Conservation (phyloP, 1,140 invertebrate species). For the Orussus abietinus region DNA sequence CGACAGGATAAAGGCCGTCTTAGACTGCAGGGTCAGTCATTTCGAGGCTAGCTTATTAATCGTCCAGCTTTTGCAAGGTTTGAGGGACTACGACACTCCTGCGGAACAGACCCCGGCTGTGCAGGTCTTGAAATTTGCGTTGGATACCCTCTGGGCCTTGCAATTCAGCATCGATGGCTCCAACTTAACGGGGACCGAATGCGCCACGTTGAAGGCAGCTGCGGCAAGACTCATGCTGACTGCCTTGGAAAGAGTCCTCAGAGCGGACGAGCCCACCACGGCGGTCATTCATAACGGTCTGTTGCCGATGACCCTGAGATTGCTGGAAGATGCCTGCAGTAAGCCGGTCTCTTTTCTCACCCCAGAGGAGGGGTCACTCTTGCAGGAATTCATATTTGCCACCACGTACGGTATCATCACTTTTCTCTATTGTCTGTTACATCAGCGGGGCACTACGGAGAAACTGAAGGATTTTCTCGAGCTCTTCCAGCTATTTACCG, state of each 20-base stretch:
- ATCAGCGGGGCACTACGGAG: constrained; percentile 54
- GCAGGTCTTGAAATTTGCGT: constrained; percentile 60
- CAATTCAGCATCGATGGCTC: constrained; percentile 54
- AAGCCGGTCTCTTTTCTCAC: constrained; percentile 26
- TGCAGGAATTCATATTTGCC: constrained; percentile 62
- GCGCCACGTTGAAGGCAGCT: constrained; percentile 55
- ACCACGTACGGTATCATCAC: constrained; percentile 58
- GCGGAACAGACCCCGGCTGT: constrained; percentile 57
- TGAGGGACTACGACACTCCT: constrained; percentile 58
- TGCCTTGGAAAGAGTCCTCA: constrained; percentile 57
- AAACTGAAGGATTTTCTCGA: constrained; percentile 60
- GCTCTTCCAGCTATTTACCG: constrained; percentile 59
- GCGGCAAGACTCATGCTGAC: constrained; percentile 59
- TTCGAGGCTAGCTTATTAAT: constrained; percentile 60
- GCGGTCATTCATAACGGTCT: constrained; percentile 61
- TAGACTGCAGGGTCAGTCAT: constrained; percentile 53
- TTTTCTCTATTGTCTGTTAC: constrained; percentile 59
- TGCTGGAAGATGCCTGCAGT: constrained; percentile 57
- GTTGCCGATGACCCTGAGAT: constrained; percentile 58
- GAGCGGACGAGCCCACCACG: constrained; percentile 56
- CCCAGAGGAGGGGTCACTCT: constrained; percentile 42
- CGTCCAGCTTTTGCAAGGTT: constrained; percentile 57
- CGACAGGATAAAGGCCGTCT: constrained; percentile 53
- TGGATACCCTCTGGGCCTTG: constrained; percentile 59
- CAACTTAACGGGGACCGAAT: constrained; percentile 29